Percentiles rank a stretch among this genome's conserved stretches.
Conservation (phyloP, 2,888 invertebrate genomes). For the Smittia aterrima region DNA sequence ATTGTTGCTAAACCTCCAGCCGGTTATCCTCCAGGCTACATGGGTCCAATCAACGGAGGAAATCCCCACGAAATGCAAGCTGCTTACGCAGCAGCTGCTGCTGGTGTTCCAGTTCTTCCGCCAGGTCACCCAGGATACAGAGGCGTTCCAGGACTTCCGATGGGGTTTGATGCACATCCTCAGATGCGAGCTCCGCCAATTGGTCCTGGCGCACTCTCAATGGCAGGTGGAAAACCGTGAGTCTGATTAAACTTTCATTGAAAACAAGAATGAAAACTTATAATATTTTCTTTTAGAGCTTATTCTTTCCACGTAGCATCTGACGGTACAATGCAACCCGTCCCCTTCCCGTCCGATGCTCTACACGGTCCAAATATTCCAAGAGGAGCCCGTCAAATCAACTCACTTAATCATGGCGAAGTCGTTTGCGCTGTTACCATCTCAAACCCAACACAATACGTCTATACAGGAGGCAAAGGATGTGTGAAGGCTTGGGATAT, state of each 20-base stretch:
- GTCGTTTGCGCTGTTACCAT: slow-evolving; percentile 97
- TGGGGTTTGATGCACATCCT: slow-evolving; percentile 66
- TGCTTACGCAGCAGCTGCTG: slow-evolving; percentile 55
- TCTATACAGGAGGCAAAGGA: slow-evolving; percentile 97
- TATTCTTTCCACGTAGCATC: slow-evolving; percentile 93
- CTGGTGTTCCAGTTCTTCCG: slow-evolving; percentile 63
- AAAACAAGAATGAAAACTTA: background rate
- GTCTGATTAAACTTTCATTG: slow-evolving; percentile 50
- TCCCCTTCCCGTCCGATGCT: slow-evolving; percentile 93
- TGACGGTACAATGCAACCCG: slow-evolving; percentile 84
- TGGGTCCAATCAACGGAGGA: slow-evolving; percentile 57
- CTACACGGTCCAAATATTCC: slow-evolving; percentile 91
- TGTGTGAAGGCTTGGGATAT: slow-evolving; percentile 87
- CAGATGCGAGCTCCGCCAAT: slow-evolving; percentile 60
- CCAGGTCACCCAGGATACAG: slow-evolving; percentile 56
- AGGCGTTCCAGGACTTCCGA: slow-evolving; percentile 53
- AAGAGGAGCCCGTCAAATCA: slow-evolving; percentile 83
- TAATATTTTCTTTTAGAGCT: slow-evolving; percentile 60
- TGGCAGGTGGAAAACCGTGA: slow-evolving; percentile 85
- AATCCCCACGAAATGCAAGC: slow-evolving; percentile 61
- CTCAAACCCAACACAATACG: slow-evolving; percentile 79
- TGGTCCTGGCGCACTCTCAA: slow-evolving; percentile 55
- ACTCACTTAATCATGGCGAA: slow-evolving; percentile 91
- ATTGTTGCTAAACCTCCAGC: slow-evolving; percentile 45
- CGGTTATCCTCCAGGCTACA: slow-evolving; percentile 57